Conservation (phyloP, 1,140 invertebrate genomes). For the Riptortus pedestris region DNA sequence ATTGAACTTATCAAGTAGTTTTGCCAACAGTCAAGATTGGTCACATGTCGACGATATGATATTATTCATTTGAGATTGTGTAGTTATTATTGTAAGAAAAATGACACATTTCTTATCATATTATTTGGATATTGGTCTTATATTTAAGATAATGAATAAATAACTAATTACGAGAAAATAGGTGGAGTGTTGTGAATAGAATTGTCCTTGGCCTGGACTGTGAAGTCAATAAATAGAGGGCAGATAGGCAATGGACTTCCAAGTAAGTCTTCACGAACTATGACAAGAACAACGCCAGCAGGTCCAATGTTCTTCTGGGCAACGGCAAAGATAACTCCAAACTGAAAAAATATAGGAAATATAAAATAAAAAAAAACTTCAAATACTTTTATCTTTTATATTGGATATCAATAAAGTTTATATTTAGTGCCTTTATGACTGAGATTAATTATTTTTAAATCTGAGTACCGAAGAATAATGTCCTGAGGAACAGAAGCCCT, state of each 20-base stretch:
- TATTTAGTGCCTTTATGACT: too few relatives aligned
- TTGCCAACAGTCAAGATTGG: too few relatives aligned
- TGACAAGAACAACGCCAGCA: slow-evolving; percentile 83
- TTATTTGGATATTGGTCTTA: too few relatives aligned
- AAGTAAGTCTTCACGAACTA: slow-evolving; percentile 85
- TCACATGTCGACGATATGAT: too few relatives aligned
- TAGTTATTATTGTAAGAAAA: too few relatives aligned
- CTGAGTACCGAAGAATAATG: too few relatives aligned
- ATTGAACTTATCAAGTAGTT: too few relatives aligned
- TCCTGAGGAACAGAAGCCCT: too few relatives aligned
- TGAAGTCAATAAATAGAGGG: slow-evolving; percentile 80
- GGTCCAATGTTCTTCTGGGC: slow-evolving; percentile 97
- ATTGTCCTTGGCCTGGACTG: slow-evolving; percentile 68
- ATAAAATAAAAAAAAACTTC: neutral
- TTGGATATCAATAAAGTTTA: neutral
- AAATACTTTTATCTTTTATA: neutral
- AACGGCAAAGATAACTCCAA: slow-evolving; percentile 87
- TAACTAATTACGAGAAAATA: slow-evolving; percentile 70
- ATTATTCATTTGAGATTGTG: too few relatives aligned
- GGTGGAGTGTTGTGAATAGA: slow-evolving; percentile 93
- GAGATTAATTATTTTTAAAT: too few relatives aligned
- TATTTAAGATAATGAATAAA: too few relatives aligned
- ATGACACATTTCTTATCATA: too few relatives aligned
- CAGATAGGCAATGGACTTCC: slow-evolving; percentile 64
- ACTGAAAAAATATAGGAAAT: slow-evolving; percentile 47